Evolutionary conservation across 2,797 vertebrate species (phyloP), one percentile per base, ranked within the genome.

Genomic region (Myotis planiceps): DNA sequence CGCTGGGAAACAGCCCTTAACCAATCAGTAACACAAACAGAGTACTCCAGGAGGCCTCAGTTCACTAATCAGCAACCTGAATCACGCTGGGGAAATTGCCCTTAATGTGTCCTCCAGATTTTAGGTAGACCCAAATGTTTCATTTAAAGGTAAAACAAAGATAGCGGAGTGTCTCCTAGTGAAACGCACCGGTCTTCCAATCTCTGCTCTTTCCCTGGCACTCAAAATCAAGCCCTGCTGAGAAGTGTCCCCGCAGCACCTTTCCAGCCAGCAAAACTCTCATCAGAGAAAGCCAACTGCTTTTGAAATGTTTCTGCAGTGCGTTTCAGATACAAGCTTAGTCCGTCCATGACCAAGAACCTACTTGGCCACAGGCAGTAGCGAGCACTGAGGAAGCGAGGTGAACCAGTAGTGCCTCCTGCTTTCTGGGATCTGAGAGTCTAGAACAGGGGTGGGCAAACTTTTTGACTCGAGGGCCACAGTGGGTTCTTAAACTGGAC

Each of bases 61-160:
- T 66, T 81, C 87, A 79, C 76, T 93, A 84, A 96, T 96, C 66
- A 93, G 80, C 84, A 45, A 45, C 63, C 68, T 16, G 34, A 78
- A 84, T 71, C 90, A 66, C 0, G 51, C 96, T 86, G 90, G 68
- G 92, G 63, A 96, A 94, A 97, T 86, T 92, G 86, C 51, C n/a
- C 47, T 93, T 95, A 90, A 96, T 88, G 92, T 78, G 84, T 85
- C 93, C 88, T 97, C 88, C 88, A 82, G 84, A 93, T 90, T 88
- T 93, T 92, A 95, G 37, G n/a, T 7, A 82, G 76, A 92, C n/a
- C 55, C 51, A 86, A 96, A 86, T 63, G 86, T 96, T 95, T 92
- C 95, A 92, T 66, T 94, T 94, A 95, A 92, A 84, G 79, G 55
- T 93, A 90, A 96, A 96, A 97, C 88, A 60, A 96, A 90, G 88